phyloP scores from a whole-genome alignment of 2,888 invertebrate genomes.

The Trichopria drosophilae region DNA sequence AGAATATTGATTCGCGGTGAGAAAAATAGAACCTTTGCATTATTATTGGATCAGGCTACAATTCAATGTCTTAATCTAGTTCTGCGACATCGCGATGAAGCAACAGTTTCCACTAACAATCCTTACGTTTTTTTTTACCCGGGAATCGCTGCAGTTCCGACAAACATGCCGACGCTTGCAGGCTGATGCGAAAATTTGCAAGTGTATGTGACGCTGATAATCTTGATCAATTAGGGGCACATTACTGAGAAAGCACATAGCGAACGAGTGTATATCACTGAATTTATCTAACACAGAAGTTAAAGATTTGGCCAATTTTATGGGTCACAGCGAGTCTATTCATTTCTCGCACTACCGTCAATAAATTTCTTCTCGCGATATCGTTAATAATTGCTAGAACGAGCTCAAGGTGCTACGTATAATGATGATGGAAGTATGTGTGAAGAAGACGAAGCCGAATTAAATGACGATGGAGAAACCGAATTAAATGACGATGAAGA shows the following conservation, averaged over 20 bases:
- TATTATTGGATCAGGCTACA: background rate
- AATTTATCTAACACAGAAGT: slow-evolving; percentile 2
- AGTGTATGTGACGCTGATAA: background rate
- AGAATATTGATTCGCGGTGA: background rate
- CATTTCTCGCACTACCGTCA: background rate
- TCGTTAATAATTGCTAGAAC: too few species aligned
- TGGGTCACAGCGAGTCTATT: slow-evolving; percentile 1
- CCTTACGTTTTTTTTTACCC: slow-evolving; percentile 1
- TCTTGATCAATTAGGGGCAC: background rate
- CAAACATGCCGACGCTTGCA: background rate
- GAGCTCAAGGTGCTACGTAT: too few species aligned
- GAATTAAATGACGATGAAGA: too few species aligned
- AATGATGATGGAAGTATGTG: too few species aligned
- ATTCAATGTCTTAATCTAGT: background rate
- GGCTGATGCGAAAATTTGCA: background rate
- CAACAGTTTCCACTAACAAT: slow-evolving; percentile 3
- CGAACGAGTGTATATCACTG: background rate
- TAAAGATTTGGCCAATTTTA: background rate
- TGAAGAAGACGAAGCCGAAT: too few species aligned
- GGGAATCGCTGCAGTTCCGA: background rate
- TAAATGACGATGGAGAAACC: too few species aligned
- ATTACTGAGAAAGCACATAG: slow-evolving; percentile 5
- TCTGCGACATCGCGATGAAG: background rate
- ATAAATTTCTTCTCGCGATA: background rate
- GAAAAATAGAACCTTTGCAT: background rate